Base-by-base conservation (phyloP, 2,113 vertebrate genomes). In the Misgurnus anguillicaudatus region DNA sequence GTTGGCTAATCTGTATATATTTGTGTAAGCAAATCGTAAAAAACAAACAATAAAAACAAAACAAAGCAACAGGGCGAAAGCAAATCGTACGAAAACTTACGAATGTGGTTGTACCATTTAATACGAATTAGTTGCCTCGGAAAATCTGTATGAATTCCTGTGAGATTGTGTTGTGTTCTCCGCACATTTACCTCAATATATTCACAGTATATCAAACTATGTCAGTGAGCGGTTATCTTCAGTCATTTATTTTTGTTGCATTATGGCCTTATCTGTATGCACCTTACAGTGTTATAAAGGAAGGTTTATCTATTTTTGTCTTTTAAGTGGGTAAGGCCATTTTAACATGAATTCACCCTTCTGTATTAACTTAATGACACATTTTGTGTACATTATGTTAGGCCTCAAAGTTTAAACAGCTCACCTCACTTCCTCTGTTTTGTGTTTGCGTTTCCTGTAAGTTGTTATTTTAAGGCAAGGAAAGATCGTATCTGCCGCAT, bases 401-500 rank as follows among this genome's bases (percentile, higher is more conserved):
- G 90, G 83, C 90, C 89, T 92, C 91, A 90, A 90, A 90, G 89
- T 91, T 84, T 41, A 57, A 57, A 31, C 47, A 57, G 53, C n/a
- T 31, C 65, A 48, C 42, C 47, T 51, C 42, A 45, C 42, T 10
- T 45, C 42, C 76, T 60, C 4, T 78, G 75, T 80, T 63, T 42
- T 45, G 8, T 85, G 8, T 85, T 31, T 38, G 0, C 48, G 24
- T 36, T 70, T 7, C 75, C 63, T 57, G 77, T 8, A 41, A 70
- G 13, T 79, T 82, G 68, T 17, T 78, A 36, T 81, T 82, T 47
- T 76, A 47, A 1, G 24, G 5, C 8, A 66, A 14, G n/a, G 45
- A 85, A 61, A 53, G 65, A 74, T 84, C 62, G 79, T 79, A 67
- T 75, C 77, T 45, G 42, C 7, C 62, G 9, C 58, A 77, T 78